Evolutionary conservation across 2,888 invertebrate species (phyloP), one percentile per base, ranked within the genome.

Genomic region (Serripes groenlandicus): DNA sequence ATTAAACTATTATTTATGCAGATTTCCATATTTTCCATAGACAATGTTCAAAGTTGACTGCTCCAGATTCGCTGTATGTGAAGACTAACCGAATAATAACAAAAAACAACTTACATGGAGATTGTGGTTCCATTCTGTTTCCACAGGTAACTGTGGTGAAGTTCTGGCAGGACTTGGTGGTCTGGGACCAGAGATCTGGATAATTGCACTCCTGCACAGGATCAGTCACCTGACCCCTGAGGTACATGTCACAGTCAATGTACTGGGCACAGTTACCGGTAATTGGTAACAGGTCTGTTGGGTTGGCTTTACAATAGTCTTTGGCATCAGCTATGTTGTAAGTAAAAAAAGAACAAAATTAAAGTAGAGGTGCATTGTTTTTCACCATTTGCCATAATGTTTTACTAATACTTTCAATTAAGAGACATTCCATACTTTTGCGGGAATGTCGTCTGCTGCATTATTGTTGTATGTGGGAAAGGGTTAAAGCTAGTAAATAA

Each of bases 181-280:
- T 62, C 15, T 74, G 70, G 26, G 85, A 87, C 69, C 89, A 90
- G 9, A 91, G 79, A 35, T 89, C 85, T 0, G 90, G 90, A 69
- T 91, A 91, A 5, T 73, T 76, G 70, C 91, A 91, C 78, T 91
- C 91, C 18, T 77, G 75, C 23, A 81, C 73, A 1, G 77, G 81
- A n/a, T 79, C 78, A 2, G 77, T 18, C 15, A 62, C 21, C 23
- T 42, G 56, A 28, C 64, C 42, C 1, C 60, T 34, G 7, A 42
- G 58, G 21, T 70, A 35, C 15, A 69, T 73, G 37, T 85, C 81
- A 64, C 88, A 89, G 62, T 89, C 86, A 54, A 86, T 84, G 56
- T 76, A 89, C 64, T 86, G 84, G 58, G 87, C 88, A 77, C 88
- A 89, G 58, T 85, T 84, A 54, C 83, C 84, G 5, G 81, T 49